These are phyloP conservation scores for Netelia fuscicornis DNA, from an alignment of 2,888 invertebrate genomes.

Conservation along the genomic window DNA sequence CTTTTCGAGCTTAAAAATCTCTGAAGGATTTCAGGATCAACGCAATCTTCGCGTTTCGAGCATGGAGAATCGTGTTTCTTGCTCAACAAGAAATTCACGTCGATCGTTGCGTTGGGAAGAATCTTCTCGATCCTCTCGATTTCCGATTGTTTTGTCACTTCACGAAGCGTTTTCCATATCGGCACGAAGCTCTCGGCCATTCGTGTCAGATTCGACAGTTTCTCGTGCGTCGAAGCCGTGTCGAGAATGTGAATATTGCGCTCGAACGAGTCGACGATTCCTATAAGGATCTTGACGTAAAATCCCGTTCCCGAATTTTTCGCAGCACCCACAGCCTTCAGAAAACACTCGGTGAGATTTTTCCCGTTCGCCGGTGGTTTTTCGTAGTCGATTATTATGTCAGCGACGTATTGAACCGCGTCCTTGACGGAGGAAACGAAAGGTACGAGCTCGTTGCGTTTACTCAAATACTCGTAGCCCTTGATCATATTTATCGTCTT, in stretches of 20 bases:
- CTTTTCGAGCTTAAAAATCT: constrained; percentile 75
- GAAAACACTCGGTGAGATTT: constrained; percentile 72
- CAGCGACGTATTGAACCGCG: constrained; percentile 75
- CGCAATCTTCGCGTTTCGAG: constrained; percentile 68
- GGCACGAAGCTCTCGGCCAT: constrained; percentile 77
- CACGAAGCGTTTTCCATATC: constrained; percentile 78
- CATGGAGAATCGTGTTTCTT: constrained; percentile 71
- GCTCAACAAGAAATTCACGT: constrained; percentile 78
- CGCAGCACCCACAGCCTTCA: constrained; percentile 74
- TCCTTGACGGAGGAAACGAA: constrained; percentile 73
- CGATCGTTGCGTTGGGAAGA: constrained; percentile 78
- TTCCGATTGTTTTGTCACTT: constrained; percentile 73
- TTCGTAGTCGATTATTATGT: constrained; percentile 78
- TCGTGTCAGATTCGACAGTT: constrained; percentile 72
- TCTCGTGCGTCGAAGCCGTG: constrained; percentile 71
- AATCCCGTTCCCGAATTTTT: constrained; percentile 76
- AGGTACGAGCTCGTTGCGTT: constrained; percentile 69
- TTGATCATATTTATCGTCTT: constrained; percentile 86
- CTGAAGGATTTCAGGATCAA: constrained; percentile 72
- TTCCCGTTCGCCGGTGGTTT: constrained; percentile 72
- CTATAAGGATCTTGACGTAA: constrained; percentile 75
- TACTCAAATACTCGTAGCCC: constrained; percentile 73
- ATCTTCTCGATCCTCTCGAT: constrained; percentile 68
- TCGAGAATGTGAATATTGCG: constrained; percentile 77
- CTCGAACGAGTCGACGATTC: constrained; percentile 73